Percentiles rank a stretch among this genome's conserved stretches.
These are phyloP conservation scores for Ostrea denselamellosa DNA, from an alignment of 1,140 invertebrate genomes.

Conservation along the genomic window DNA sequence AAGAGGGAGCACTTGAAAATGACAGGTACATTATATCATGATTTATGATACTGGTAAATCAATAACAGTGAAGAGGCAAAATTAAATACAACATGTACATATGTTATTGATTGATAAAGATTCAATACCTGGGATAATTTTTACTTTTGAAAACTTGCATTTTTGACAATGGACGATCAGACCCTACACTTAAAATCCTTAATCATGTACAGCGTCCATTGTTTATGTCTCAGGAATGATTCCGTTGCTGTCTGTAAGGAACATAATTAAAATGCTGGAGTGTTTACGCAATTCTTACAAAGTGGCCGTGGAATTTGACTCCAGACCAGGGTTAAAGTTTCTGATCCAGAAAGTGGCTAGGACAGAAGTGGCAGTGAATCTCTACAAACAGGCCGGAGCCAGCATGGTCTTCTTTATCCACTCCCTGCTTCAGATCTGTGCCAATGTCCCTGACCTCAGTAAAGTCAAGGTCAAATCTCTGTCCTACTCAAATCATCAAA, in stretches of 20 bases:
- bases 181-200: background rate
- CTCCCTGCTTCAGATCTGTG: conserved; percentile 89
- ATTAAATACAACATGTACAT: too few relatives aligned
- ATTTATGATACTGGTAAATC: too few relatives aligned
- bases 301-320: conserved; percentile 91
- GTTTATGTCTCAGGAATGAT: conserved; percentile 78
- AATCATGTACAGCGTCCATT: background rate
- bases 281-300: conserved; percentile 89
- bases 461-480: conserved; percentile 74
- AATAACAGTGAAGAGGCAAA: too few relatives aligned
- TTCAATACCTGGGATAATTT: too few relatives aligned
- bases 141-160: too few relatives aligned
- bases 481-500: conserved; percentile 17
- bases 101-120: too few relatives aligned
- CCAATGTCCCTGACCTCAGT: conserved; percentile 82
- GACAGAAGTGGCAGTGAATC: conserved; percentile 91
- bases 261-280: conserved; percentile 86
- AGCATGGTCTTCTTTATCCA: conserved; percentile 94
- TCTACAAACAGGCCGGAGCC: conserved; percentile 94
- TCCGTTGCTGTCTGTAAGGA: conserved; percentile 77
- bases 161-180: too few relatives aligned
- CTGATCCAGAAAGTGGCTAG: conserved; percentile 94
- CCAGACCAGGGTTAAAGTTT: conserved; percentile 93
- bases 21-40: background rate
- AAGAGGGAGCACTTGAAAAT: background rate